Evolutionary conservation across 2,113 vertebrate genomes (phyloP), one percentile per base, ranked within the genome.

Genomic region (Osmerus mordax): DNA sequence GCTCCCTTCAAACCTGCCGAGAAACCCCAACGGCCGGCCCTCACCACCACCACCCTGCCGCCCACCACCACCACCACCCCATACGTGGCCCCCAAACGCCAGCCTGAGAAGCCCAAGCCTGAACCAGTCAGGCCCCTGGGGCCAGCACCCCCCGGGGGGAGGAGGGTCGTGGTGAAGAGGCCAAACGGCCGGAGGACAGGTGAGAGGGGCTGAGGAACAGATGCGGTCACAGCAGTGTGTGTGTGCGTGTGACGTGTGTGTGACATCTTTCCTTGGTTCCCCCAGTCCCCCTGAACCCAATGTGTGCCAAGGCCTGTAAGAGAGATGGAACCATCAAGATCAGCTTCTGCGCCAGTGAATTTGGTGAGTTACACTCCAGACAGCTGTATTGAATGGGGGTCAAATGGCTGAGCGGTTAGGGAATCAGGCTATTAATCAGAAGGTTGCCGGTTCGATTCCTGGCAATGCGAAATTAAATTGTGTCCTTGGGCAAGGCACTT

Each of bases 331-430:
- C 87, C 9, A 84, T 97, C 58, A 93, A 94, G 83, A 83, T 60
- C 70, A 93, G 92, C 77, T 96, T 94, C 86, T 97, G 95, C 70
- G 53, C 89, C 84, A 96, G 92, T 67, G 88, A 93, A 80, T 94
- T 96, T 72, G 95, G 95, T 96, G 82, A 90, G 91, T 72, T 64
- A 29, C 29, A 64, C 15, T 62, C 9, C 41, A 28, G 19, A 61
- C 13, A 14, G 19, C 59, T 28, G 25, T 28, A 28, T 28, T 28
- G 25, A 28, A 3, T 28, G 25, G 25, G 25, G 25, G 25, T 28
- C 25, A 28, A 3, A 28, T 28, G 25, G 25, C 25, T 28, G 25
- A 28, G 25, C 2, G 25, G 25, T 28, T 28, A 28, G 2, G 25
- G 25, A 28, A 28, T 28, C 25, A 3, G 25, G 25, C 25, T 28